Evolutionary conservation across 2,888 invertebrate genomes (phyloP), one percentile per base, ranked within the genome.

Genomic region (Parthenolecanium corni): DNA sequence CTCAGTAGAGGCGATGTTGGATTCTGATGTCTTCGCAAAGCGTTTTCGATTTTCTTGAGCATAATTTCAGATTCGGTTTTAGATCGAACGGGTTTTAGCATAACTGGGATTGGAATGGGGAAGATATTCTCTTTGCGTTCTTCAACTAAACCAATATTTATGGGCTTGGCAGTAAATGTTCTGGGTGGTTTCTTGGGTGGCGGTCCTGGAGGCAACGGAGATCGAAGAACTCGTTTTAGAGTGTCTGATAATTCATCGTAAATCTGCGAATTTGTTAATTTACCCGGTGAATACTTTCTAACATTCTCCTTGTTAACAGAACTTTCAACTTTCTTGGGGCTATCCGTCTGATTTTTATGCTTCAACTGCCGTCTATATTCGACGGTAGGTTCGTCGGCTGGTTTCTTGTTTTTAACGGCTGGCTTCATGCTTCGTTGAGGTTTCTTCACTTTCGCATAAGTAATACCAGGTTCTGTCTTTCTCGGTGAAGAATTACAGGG

Each of bases 181-280:
- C 86, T 73, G 0, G 86, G 87, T 1, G 87, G 86, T 71, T 87
- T 86, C 69, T 82, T 82, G 0, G 86, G 87, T 0, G 86, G 84
- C 4, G 85, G 85, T 0, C 85, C 85, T 3, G 73, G 66, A 0
- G 86, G 86, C 52, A 86, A 70, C 0, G 85, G 85, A 67, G 82
- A 80, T 70, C 80, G 81, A 49, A 85, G 73, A 18, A 82, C 83
- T 66, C 79, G 79, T 70, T 81, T 63, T 36, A 63, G 53, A 5
- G 63, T 63, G 23, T 58, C 58, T 31, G 58, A 58, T 38, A 58
- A 38, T 18, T 58, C 58, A 47, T 58, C 49, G 40, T 25, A 31
- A 9, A 36, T n/a, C 4, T 49, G 38, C 4, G 31, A 5, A 4
- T 3, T 3, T 49, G 49, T 11, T 31, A 31, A 31, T 23, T 23